These are phyloP conservation scores for Drosophila ohnishii DNA, from an alignment of 1,140 invertebrate species.

Conservation along the genomic window DNA sequence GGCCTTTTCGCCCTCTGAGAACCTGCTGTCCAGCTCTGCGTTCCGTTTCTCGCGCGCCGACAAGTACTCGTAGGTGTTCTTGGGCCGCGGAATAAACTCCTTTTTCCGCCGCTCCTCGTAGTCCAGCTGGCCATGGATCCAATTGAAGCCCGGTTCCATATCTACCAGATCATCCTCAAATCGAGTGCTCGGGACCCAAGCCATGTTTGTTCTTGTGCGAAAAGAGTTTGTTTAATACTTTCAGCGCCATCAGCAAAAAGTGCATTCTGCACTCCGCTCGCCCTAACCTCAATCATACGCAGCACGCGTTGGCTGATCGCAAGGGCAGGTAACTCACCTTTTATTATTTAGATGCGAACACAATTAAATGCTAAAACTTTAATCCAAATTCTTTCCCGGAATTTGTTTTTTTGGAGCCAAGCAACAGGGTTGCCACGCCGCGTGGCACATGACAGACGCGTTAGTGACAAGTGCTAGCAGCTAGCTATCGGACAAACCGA, in stretches of 20 bases:
- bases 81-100: constrained; percentile 46
- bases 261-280: constrained; percentile 3
- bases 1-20: not conserved
- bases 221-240: constrained; percentile 8
- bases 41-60: constrained; percentile 26
- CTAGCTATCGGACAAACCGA: not conserved
- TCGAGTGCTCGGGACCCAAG: constrained; percentile 63
- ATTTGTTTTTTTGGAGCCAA: constrained; percentile 18
- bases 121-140: constrained; percentile 51
- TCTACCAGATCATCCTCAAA: constrained; percentile 72
- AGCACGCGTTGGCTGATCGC: not conserved
- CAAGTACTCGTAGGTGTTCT: constrained; percentile 46
- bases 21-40: constrained; percentile 15
- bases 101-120: constrained; percentile 32
- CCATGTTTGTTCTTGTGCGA: constrained; percentile 40
- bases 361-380: not conserved
- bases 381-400: not conserved
- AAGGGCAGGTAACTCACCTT: constrained; percentile 2
- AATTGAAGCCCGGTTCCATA: constrained; percentile 56
- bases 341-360: constrained; percentile 4
- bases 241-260: constrained; percentile 13
- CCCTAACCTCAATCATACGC: constrained; percentile 22
- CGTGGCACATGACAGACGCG: not conserved
- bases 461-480: not conserved
- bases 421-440: constrained; percentile 11